A percentile compares a stretch with the other conserved stretches of the same genome.
Evolutionary conservation across 2,888 invertebrate genomes (phyloP).

Genomic region (Phengaris arion): DNA sequence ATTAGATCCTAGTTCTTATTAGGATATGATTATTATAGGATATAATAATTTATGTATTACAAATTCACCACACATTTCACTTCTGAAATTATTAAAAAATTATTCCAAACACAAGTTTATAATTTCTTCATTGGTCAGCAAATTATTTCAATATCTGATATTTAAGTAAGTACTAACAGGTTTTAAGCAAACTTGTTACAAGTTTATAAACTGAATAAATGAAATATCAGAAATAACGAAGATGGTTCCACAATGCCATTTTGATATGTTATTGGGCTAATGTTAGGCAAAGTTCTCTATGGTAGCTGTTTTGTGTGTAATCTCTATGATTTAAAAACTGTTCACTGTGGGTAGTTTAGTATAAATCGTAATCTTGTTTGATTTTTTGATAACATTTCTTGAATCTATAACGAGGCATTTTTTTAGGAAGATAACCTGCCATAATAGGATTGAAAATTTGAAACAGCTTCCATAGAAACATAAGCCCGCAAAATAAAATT

Average conservation of each 20-base stretch:
- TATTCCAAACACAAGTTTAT: constrained; percentile 32
- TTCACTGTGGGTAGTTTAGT: neutral
- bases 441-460: neutral
- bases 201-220: constrained; percentile 42
- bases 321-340: neutral
- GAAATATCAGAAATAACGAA: constrained; percentile 50
- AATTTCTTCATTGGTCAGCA: constrained; percentile 38
- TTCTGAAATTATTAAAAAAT: too few species aligned
- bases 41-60: too few species aligned
- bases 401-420: neutral
- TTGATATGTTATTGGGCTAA: constrained; percentile 59
- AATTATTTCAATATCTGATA: constrained; percentile 30
- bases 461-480: constrained; percentile 30
- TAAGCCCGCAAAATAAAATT: constrained; percentile 55
- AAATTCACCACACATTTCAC: too few species aligned
- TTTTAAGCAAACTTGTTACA: neutral
- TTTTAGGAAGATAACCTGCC: neutral
- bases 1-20: too few species aligned
- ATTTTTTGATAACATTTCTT: neutral
- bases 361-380: neutral
- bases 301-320: constrained; percentile 37
- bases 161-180: neutral
- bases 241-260: constrained; percentile 61
- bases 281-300: constrained; percentile 52
- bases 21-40: too few species aligned